Percentiles rank a stretch among this genome's conserved stretches.
Conservation (phyloP, 2,113 vertebrate genomes). For the Perccottus glenii region DNA sequence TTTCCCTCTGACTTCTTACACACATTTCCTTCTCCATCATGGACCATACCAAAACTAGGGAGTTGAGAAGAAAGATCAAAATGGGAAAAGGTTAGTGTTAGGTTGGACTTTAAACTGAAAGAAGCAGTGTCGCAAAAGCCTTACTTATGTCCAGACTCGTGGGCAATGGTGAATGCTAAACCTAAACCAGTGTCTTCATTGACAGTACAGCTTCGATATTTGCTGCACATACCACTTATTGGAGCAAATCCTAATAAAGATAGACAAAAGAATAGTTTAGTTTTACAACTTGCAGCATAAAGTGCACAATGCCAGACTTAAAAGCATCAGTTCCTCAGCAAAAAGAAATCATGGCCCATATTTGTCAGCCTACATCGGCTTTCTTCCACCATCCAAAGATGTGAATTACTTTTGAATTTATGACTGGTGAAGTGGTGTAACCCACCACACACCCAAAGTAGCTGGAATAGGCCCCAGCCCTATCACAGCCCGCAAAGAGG, state of each 20-base stretch:
- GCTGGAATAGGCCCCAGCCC: no score
- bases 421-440: no score
- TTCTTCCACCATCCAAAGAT: no score
- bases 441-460: no score
- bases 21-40: slow-evolving; percentile 89
- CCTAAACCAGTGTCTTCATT: slow-evolving; percentile 91
- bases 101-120: background rate
- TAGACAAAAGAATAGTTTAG: background rate
- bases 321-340: no score
- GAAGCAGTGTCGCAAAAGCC: slow-evolving; percentile 6
- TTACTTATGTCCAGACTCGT: slow-evolving; percentile 94
- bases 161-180: slow-evolving; percentile 91
- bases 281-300: background rate
- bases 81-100: background rate
- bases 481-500: no score
- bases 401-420: no score
- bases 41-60: slow-evolving; percentile 90
- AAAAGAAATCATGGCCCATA: no score
- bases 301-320: no score
- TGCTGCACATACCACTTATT: slow-evolving; percentile 94
- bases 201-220: slow-evolving; percentile 89
- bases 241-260: slow-evolving; percentile 85
- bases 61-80: background rate
- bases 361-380: no score
- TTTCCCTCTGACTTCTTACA: slow-evolving; percentile 91